Percentiles rank a stretch among this genome's conserved stretches.
Evolutionary conservation across 2,113 vertebrate genomes (phyloP).

Genomic region (Microtus montanus): DNA sequence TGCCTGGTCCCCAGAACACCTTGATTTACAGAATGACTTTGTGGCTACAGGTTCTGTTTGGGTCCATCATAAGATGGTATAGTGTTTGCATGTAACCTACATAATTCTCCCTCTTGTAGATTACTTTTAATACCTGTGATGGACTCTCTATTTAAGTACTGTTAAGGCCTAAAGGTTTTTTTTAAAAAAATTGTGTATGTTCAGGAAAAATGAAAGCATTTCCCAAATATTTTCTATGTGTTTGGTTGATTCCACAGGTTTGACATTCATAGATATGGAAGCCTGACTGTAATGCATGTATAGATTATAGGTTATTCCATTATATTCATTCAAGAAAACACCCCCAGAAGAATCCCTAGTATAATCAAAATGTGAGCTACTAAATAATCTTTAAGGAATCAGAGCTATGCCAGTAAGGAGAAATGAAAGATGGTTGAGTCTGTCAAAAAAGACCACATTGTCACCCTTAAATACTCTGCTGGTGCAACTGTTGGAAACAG

Average conservation of each 20-base stretch:
- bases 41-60: neutral
- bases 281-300: neutral
- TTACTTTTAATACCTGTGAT: neutral
- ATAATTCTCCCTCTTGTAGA: neutral
- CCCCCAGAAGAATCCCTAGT: neutral
- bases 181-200: neutral
- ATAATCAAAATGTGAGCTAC: slow-evolving; percentile 13
- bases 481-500: neutral
- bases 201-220: neutral
- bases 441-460: neutral
- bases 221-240: neutral
- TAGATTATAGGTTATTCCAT: slow-evolving; percentile 2
- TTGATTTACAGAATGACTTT: neutral
- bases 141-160: neutral
- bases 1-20: neutral
- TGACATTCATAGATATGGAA: neutral
- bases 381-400: neutral
- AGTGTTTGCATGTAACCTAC: neutral
- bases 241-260: neutral
- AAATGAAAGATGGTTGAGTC: neutral
- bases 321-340: neutral
- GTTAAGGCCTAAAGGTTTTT: neutral
- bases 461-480: neutral
- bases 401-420: neutral
- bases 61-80: neutral